Base-by-base conservation (phyloP, 2,888 invertebrate genomes). In the Scaptomyza cyrtandrae region DNA sequence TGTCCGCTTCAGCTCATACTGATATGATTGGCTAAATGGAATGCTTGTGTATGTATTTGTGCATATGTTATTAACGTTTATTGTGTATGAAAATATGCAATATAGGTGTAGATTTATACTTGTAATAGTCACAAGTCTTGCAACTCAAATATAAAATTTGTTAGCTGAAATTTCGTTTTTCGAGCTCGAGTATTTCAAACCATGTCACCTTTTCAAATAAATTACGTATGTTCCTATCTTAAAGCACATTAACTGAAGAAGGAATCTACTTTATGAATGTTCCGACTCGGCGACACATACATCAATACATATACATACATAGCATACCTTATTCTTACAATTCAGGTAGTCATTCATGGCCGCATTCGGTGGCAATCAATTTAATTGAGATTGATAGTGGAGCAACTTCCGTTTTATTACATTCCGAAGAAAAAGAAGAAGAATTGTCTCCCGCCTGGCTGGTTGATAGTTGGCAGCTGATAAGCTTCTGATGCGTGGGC, bases 311-410 rank as follows among this genome's bases (percentile, higher is more conserved):
- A 16, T 5, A 49, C 19, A 49, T 6, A n/a, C 1, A 19, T 33
- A 19, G 19, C 9, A 14, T 41, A 41, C 35, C 4, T 35, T 1
- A 6, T 33, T 33, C n/a, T 9, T 33, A 37, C n/a, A 37, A 37
- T 37, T 37, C 37, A 41, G 16, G 16, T 16, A 41, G 7, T 41
- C 41, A 41, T 16, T 41, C 7, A 41, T 41, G 29, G 55, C 35
- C 13, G 43, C 66, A 27, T 73, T 54, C 73, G 54, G 70, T 77
- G 77, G 85, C 86, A 65, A 85, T 87, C 88, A 85, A 72, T 85
- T 85, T 85, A 85, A 85, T 85, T 85, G 88, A 85, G 85, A 85
- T 85, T 85, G 85, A 85, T 85, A 77, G 86, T 71, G 65, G 64
- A 60, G 57, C 71, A 61, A 85, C 88, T 86, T 87, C 85, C 85